phyloP scores from a whole-genome alignment of 2,797 vertebrate genomes.

The Dipus sagitta region DNA sequence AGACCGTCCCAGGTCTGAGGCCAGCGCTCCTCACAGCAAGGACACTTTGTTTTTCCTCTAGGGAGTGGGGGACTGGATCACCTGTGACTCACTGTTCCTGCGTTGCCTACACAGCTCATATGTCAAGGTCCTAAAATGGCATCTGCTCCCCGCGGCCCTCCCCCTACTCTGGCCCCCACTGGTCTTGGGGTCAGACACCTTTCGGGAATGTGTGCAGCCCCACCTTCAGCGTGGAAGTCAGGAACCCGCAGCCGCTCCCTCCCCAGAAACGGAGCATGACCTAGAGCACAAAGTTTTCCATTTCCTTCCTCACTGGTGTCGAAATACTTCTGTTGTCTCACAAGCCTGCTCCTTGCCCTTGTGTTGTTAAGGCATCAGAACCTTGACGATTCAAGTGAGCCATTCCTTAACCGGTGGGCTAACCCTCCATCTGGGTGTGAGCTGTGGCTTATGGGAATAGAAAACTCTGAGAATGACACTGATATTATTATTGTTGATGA shows the following conservation, averaged over 20 bases:
- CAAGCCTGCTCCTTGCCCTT: background rate
- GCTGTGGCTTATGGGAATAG: background rate
- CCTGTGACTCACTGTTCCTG: conserved; percentile 78
- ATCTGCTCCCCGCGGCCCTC: background rate
- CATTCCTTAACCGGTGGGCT: background rate
- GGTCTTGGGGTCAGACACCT: conserved; percentile 54
- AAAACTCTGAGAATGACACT: background rate
- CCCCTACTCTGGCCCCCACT: background rate
- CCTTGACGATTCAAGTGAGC: background rate
- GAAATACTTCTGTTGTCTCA: conserved; percentile 5
- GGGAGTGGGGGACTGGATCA: conserved; percentile 66
- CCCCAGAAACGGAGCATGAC: conserved; percentile 61
- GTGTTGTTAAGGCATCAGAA: background rate
- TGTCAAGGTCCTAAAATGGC: conserved; percentile 74
- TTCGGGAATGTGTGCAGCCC: conserved; percentile 14
- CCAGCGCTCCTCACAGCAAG: conserved; percentile 6
- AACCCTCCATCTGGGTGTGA: background rate
- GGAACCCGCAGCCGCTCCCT: conserved; percentile 52
- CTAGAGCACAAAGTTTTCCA: conserved; percentile 74
- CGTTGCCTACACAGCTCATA: conserved; percentile 75
- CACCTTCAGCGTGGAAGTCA: background rate
- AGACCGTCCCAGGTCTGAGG: conserved; percentile 23
- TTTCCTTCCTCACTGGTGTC: background rate
- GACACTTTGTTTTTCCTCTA: conserved; percentile 71
- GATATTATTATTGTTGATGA: background rate